Evolutionary conservation across 1,140 invertebrate species (phyloP).

Genomic region (Drosophila nigromelanica): DNA sequence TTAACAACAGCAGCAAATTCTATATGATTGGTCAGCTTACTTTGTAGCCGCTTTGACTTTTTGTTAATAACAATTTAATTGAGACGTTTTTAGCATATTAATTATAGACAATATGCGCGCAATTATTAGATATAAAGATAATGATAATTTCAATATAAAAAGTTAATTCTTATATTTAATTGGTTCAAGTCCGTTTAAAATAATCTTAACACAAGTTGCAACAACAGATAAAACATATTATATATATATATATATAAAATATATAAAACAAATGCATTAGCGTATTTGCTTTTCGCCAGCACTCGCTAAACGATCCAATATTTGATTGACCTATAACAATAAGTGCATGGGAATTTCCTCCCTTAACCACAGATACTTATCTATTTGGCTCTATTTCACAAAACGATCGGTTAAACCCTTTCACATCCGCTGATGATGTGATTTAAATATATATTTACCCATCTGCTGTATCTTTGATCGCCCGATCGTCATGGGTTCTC

Average conservation of each 20-base stretch:
- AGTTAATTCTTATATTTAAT: constrained; percentile 57
- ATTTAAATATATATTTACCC: constrained; percentile 14
- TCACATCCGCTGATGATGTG: constrained; percentile 40
- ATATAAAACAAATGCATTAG: not conserved
- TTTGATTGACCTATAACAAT: constrained; percentile 36
- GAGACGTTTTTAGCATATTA: constrained; percentile 79
- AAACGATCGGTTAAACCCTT: constrained; percentile 34
- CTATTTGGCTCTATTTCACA: constrained; percentile 15
- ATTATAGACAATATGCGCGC: constrained; percentile 78
- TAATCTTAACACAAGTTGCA: constrained; percentile 4
- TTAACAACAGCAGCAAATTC: constrained; percentile 14
- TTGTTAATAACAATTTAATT: constrained; percentile 80
- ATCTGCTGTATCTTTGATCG: constrained; percentile 34
- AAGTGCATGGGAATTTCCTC: constrained; percentile 52
- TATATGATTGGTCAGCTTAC: constrained; percentile 49
- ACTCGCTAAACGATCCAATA: constrained; percentile 22
- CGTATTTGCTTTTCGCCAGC: constrained; percentile 7
- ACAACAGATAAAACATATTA: not conserved
- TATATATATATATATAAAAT: not conserved
- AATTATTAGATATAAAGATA: constrained; percentile 80
- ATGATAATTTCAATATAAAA: constrained; percentile 76
- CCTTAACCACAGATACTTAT: not conserved
- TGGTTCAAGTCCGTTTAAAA: constrained; percentile 48
- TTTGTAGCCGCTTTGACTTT: constrained; percentile 64
- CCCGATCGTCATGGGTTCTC: constrained; percentile 33